Base-by-base conservation (phyloP, 2,113 vertebrate species). In the Hippolais icterina region DNA sequence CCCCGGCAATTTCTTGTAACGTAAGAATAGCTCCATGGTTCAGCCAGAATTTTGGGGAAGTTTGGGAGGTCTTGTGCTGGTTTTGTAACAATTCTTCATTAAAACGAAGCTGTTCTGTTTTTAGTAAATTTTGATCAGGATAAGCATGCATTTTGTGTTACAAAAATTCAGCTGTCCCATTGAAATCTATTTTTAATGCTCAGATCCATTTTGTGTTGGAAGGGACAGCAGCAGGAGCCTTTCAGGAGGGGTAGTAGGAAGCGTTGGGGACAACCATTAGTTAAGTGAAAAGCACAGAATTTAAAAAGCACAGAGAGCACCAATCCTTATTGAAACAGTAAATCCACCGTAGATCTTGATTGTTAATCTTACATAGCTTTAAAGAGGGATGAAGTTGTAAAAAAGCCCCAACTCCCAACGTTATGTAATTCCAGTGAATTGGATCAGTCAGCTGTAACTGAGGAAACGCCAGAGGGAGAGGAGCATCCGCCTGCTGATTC, bases 381-480 rank as follows among this genome's bases (percentile, higher is more conserved):
- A 50, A 74, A 41, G 53, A 28, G 56, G 42, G 83, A 27, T 74
- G 60, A 78, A 70, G 42, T 91, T 64, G 46, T 82, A 25, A 68
- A 57, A 87, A 81, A 46, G 35, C 21, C 23, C 23, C 47, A 82
- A 35, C 68, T 83, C 46, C 54, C 22, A 91, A 79, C 54, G 8
- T 97, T 95, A 83, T 91, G 89, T 87, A 65, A 95, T 98, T 98
- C 90, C 97, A 99, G 99, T 78, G 99, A 99, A 76, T 98, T 99
- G 97, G 99, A 99, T 98, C 99, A 99, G 96, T 99, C 99, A 47
- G 98, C 98, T 96, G 98, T 98, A 78, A 99, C 99, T 69, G 99
- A 99, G 97, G 99, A 99, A 92, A 98, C 98, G 93, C 98, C 98
- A 7, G 99, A 99, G 96, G 99, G 99, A 96, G 99, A 99, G 97